Conservation (phyloP, 2,888 invertebrate species). For the Scaeva pyrastri region DNA sequence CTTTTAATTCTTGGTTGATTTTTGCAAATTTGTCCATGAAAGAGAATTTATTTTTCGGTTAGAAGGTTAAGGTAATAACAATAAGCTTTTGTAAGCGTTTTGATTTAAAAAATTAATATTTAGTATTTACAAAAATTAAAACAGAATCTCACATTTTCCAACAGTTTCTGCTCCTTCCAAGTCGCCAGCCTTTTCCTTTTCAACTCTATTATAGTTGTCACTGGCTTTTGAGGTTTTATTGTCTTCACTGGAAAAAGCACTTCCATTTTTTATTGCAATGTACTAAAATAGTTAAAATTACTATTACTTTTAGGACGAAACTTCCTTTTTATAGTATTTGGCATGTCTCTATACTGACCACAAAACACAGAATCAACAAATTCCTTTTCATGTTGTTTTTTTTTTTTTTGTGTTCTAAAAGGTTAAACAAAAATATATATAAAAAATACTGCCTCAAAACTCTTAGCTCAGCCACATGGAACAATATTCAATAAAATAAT, state of each 20-base stretch:
- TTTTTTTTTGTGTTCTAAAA: background rate
- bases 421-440: background rate
- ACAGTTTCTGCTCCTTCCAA: constrained; percentile 81
- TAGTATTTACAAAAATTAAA: background rate
- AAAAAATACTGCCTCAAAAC: constrained; percentile 40
- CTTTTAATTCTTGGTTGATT: too few species aligned
- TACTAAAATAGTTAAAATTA: constrained; percentile 38
- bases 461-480: constrained; percentile 63
- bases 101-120: too few species aligned
- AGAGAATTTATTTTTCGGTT: too few species aligned
- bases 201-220: background rate
- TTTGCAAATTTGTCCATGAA: too few species aligned
- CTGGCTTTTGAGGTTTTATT: background rate
- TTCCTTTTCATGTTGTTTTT: constrained; percentile 28
- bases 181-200: constrained; percentile 75
- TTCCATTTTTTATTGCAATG: constrained; percentile 21
- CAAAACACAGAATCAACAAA: constrained; percentile 48
- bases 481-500: constrained; percentile 76
- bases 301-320: background rate
- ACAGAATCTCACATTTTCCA: constrained; percentile 80
- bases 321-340: too few species aligned
- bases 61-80: too few species aligned
- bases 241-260: constrained; percentile 17
- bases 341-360: constrained; percentile 45
- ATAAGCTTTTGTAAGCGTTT: too few species aligned